Base-by-base conservation (phyloP, 2,797 vertebrate species). In the Cryptoprocta ferox region DNA sequence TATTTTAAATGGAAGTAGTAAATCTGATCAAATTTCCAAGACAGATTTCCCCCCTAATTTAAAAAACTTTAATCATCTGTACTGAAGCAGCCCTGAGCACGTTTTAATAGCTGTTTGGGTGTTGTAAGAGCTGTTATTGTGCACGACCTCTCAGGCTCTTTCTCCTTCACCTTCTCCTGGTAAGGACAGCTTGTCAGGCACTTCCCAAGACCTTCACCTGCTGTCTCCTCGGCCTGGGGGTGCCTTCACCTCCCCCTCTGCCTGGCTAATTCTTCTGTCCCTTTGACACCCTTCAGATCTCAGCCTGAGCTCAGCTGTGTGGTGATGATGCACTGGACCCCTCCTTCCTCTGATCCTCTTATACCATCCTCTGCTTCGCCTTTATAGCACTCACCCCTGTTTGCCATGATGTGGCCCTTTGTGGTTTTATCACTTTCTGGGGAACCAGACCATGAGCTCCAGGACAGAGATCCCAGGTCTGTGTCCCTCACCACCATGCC, bases 1-100 rank as follows among this genome's bases (percentile, higher is more conserved):
- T 65, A 80, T 45, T 93, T 95, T 79, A 96, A 94, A 75, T 56
- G 37, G 68, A 86, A 85, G 15, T 35, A 63, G 45, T 79, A 83
- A 89, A 50, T 65, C 65, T 75, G 70, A 75, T 65, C 48, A 21
- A 70, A 39, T 73, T 90, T 85, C 26, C 37, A 75, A 73, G 30
- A 83, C 35, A 61, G 59, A 65, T 59, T 76, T 76, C 32, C 30
- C 42, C 30, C n/a, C 21, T 18, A 0, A 18, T 88, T 63, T 73
- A 15, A 63, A 26, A 59, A 61, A 84, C 12, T 71, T 45, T 48
- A 26, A 59, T 76, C 37, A 30, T 9, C 5, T 78, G 5, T 59
- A 24, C 66, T 70, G 30, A 89, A 90, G 85, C 56, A 89, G 26
- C 79, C 39, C 1, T 0, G 63, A 24, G 30, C 6, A 3, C 42